Percentiles rank a stretch among this genome's conserved stretches.
Evolutionary conservation across 2,113 vertebrate genomes (phyloP).

Genomic region (Trochalopteron elliotii): DNA sequence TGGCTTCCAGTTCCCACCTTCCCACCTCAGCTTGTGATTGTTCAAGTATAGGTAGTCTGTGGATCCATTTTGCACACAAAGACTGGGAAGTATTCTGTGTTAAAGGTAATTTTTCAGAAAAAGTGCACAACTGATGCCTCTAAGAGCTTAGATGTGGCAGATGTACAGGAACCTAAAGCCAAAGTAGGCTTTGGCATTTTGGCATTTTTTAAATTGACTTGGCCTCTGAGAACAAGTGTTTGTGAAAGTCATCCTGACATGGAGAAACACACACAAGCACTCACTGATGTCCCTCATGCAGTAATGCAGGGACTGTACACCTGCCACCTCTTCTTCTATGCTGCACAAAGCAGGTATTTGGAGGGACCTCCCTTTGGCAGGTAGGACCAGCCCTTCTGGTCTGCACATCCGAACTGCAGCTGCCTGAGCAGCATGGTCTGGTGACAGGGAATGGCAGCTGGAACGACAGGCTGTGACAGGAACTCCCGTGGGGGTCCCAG

Average conservation of each 20-base stretch:
- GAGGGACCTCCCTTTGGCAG: background rate
- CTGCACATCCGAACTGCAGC: fast-evolving
- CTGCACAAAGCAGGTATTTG: background rate
- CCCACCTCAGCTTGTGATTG: background rate
- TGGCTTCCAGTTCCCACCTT: background rate
- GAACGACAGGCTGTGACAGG: background rate
- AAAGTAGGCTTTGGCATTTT: background rate
- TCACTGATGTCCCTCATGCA: background rate
- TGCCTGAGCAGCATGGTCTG: fast-evolving
- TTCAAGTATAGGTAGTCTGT: background rate
- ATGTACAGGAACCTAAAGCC: background rate
- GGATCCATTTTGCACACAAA: background rate
- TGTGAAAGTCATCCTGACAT: background rate
- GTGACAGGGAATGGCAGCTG: background rate
- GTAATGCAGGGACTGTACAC: background rate
- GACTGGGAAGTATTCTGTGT: background rate
- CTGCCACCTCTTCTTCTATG: fast-evolving
- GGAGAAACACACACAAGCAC: background rate
- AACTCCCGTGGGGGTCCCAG: background rate
- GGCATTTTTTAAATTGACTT: background rate
- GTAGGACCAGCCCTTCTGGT: background rate
- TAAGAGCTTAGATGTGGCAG: background rate
- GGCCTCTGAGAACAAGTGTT: background rate
- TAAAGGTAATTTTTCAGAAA: background rate
- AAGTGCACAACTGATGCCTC: background rate